phyloP scores from a whole-genome alignment of 2,888 invertebrate genomes.

The Caenorhabditis sp. region DNA sequence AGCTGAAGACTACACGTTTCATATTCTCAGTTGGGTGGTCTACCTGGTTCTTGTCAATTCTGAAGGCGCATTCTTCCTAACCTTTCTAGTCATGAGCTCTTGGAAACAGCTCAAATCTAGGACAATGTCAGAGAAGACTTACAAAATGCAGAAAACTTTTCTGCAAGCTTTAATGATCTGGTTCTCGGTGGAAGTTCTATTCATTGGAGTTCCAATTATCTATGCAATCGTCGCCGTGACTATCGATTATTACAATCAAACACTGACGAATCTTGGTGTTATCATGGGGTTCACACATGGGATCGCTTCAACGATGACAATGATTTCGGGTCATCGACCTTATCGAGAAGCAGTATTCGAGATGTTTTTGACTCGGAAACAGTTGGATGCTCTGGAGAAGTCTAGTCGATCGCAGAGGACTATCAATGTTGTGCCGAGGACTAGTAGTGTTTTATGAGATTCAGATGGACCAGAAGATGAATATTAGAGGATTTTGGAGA shows the following conservation, averaged over 20 bases:
- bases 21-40: not conserved
- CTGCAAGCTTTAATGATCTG: not conserved
- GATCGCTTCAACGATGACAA: not conserved
- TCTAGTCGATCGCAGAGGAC: too few species aligned
- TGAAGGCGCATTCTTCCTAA: not conserved
- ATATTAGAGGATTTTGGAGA: too few species aligned
- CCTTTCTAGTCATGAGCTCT: not conserved
- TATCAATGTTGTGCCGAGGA: too few species aligned
- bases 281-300: constrained; percentile 7
- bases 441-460: too few species aligned
- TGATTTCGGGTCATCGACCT: constrained; percentile 70
- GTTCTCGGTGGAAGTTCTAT: not conserved
- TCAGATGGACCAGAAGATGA: too few species aligned
- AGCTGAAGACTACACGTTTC: not conserved
- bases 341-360: constrained; percentile 57
- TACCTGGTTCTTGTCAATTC: not conserved
- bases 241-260: constrained; percentile 16
- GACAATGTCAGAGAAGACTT: not conserved
- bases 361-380: not conserved
- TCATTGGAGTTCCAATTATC: not conserved
- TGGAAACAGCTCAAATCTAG: not conserved
- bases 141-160: not conserved
- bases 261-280: not conserved
- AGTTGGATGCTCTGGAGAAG: too few species aligned
- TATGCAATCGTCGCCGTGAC: not conserved